A percentile compares a stretch with the other conserved stretches of the same genome.
phyloP scores from a whole-genome alignment of 1,140 invertebrate species.

The Eciton burchellii region DNA sequence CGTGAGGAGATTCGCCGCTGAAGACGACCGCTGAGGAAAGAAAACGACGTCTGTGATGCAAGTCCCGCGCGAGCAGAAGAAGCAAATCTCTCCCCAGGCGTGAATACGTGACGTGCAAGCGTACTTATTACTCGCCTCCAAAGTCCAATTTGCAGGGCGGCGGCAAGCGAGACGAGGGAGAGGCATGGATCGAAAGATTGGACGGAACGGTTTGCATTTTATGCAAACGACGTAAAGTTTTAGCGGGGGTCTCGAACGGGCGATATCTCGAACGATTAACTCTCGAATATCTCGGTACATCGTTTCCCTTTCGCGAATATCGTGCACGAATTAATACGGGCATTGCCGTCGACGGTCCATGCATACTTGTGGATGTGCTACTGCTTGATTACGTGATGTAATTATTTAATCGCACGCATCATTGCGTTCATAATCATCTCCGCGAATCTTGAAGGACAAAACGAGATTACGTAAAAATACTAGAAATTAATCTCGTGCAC shows the following conservation, averaged over 20 bases:
- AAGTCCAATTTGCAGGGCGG: conserved; percentile 67
- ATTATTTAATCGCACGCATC: conserved; percentile 2
- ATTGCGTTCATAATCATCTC: too few relatives aligned
- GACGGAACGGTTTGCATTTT: conserved; percentile 43
- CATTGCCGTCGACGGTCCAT: background rate
- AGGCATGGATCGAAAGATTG: conserved; percentile 24
- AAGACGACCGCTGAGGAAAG: conserved; percentile 20
- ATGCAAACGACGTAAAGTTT: conserved; percentile 6
- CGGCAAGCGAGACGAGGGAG: conserved; percentile 5
- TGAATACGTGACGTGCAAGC: conserved; percentile 64
- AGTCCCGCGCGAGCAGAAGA: conserved; percentile 27
- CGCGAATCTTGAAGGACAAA: too few relatives aligned
- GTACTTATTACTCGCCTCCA: conserved; percentile 65
- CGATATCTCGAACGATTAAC: background rate
- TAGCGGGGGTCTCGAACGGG: background rate
- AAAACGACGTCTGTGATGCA: conserved; percentile 41
- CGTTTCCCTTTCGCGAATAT: background rate
- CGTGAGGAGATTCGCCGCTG: background rate
- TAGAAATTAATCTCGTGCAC: too few relatives aligned
- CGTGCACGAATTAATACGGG: background rate
- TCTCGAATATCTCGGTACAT: background rate
- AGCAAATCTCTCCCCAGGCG: conserved; percentile 64
- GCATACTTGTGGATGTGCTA: background rate
- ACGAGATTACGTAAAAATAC: too few relatives aligned
- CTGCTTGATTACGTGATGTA: background rate